phyloP scores from a whole-genome alignment of 2,888 invertebrate species.

The Dynastes hyllus region DNA sequence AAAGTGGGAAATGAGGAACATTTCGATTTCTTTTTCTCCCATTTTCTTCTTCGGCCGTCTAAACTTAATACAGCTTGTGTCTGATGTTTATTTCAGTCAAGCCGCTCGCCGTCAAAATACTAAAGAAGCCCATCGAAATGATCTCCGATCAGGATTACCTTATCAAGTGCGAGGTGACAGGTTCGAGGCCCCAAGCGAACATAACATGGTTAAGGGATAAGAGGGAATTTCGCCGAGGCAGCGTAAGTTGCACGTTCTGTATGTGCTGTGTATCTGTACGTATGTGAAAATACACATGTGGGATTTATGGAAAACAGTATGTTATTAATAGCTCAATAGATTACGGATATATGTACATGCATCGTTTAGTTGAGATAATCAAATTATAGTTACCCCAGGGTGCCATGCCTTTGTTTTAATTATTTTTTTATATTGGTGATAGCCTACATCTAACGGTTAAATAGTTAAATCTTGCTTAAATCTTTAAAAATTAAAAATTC shows the following conservation, averaged over 20 bases:
- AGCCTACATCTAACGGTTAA: no score
- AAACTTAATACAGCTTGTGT: neutral
- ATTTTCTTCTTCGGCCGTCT: neutral
- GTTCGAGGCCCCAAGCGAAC: conserved; percentile 89
- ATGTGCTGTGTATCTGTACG: neutral
- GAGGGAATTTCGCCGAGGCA: conserved; percentile 83
- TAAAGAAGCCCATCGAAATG: conserved; percentile 84
- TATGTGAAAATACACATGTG: neutral
- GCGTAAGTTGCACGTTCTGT: conserved; percentile 75
- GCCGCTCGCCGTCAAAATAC: conserved; percentile 84
- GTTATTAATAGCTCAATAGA: no score
- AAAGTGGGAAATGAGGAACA: conserved; percentile 11
- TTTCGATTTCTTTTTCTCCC: conserved; percentile 22
- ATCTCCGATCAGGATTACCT: conserved; percentile 87
- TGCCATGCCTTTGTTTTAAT: no score
- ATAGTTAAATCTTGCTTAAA: no score
- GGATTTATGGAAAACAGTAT: neutral
- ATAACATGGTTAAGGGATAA: conserved; percentile 91
- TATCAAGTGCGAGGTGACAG: conserved; percentile 86
- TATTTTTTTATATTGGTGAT: no score
- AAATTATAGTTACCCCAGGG: no score
- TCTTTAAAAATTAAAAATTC: no score
- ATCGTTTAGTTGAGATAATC: no score
- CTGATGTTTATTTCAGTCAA: conserved; percentile 77
- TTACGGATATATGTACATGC: no score